Conservation (phyloP, 1,140 invertebrate species). For the Heliconius congener region DNA sequence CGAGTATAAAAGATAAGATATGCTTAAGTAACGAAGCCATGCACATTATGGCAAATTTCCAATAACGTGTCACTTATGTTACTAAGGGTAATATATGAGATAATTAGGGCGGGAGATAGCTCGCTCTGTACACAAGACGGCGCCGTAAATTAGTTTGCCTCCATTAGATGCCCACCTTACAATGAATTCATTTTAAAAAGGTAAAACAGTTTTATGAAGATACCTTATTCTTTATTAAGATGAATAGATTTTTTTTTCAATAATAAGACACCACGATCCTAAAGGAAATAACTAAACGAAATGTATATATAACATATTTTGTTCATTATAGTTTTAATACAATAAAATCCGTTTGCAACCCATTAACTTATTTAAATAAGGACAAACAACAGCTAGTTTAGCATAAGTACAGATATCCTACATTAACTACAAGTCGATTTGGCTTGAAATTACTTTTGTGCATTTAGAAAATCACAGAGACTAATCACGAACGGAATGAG, state of each 20-base stretch:
- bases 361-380: slow-evolving; percentile 12
- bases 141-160: slow-evolving; percentile 54
- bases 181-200: slow-evolving; percentile 32
- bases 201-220: background rate
- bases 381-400: background rate
- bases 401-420: slow-evolving; percentile 26
- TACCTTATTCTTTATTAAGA: background rate
- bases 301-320: background rate
- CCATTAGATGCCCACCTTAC: slow-evolving; percentile 41
- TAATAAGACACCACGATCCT: background rate
- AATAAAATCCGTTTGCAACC: background rate
- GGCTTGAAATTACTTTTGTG: slow-evolving; percentile 47
- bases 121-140: slow-evolving; percentile 60
- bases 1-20: background rate
- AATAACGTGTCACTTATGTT: slow-evolving; percentile 74
- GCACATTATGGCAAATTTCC: slow-evolving; percentile 65
- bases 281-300: background rate
- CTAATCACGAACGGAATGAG: slow-evolving; percentile 77
- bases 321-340: background rate
- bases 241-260: background rate
- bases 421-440: slow-evolving; percentile 33
- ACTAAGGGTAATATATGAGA: slow-evolving; percentile 76
- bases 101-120: slow-evolving; percentile 68
- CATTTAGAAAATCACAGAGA: slow-evolving; percentile 72
- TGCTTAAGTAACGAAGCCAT: slow-evolving; percentile 37